A percentile compares a stretch with the other conserved stretches of the same genome.
These are phyloP conservation scores for Tachuris rubrigastra DNA, from an alignment of 2,113 vertebrate genomes.

Conservation along the genomic window DNA sequence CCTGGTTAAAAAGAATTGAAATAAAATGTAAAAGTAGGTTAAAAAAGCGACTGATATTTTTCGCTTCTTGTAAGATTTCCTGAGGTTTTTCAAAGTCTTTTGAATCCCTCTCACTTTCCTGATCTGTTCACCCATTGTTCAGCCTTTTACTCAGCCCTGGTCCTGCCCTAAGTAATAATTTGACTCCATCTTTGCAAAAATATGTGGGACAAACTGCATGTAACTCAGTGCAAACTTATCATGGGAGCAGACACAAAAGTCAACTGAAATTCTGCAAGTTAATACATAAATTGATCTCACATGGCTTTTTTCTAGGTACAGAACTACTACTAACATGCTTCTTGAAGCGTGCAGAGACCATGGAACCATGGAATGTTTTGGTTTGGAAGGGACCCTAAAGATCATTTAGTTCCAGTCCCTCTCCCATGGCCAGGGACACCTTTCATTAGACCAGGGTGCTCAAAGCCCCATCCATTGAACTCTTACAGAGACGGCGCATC, in stretches of 20 bases:
- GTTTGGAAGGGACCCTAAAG: background rate
- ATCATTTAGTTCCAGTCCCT: background rate
- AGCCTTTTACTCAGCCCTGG: background rate
- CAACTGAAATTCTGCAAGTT: background rate
- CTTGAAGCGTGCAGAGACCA: background rate
- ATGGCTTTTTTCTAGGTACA: background rate
- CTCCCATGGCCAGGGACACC: background rate
- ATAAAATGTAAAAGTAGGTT: conserved; percentile 42
- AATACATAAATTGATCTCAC: background rate
- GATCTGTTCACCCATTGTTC: background rate
- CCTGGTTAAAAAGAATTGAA: conserved; percentile 17
- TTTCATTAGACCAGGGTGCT: background rate
- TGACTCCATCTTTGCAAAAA: background rate
- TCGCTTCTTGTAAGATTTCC: background rate
- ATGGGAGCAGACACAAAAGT: background rate
- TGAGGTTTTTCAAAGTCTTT: conserved; percentile 19
- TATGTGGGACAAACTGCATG: background rate
- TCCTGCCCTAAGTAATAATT: background rate
- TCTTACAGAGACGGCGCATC: background rate
- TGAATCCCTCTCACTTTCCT: background rate
- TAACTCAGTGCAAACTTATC: background rate
- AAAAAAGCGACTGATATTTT: background rate
- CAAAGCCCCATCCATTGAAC: background rate
- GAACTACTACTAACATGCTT: background rate
- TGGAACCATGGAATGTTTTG: background rate